These are phyloP conservation scores for Bombus pyrosoma DNA, from an alignment of 1,140 invertebrate species.

Conservation along the genomic window DNA sequence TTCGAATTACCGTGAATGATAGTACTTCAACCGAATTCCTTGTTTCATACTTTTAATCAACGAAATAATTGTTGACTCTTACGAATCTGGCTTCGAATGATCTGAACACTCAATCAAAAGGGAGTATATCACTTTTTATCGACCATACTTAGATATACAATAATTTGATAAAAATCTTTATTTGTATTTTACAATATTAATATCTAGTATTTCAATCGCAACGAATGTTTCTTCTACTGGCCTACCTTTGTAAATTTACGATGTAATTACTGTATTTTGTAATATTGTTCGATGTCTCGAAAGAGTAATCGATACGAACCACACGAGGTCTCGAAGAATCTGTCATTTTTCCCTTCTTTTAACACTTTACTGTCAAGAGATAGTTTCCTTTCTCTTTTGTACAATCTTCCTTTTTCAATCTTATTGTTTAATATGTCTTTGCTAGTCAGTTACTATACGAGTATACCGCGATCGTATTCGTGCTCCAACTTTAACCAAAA, in stretches of 20 bases:
- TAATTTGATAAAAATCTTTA: not conserved
- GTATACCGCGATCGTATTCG: not conserved
- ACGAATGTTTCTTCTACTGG: too few relatives aligned
- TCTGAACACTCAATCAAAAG: slow-evolving; percentile 5
- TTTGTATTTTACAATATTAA: not conserved
- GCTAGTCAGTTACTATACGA: not conserved
- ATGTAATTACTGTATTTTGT: slow-evolving; percentile 43
- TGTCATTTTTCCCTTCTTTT: slow-evolving; percentile 11
- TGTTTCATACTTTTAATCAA: not conserved
- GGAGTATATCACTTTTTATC: not conserved
- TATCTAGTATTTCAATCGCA: not conserved
- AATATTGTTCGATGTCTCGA: slow-evolving; percentile 43
- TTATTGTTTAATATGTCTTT: not conserved
- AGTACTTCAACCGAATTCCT: not conserved
- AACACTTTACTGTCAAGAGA: not conserved
- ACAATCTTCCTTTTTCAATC: not conserved
- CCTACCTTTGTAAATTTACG: not conserved
- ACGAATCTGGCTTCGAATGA: not conserved
- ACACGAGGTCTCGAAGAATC: slow-evolving; percentile 7
- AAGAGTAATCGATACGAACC: slow-evolving; percentile 26
- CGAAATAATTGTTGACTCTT: not conserved
- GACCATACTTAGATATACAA: not conserved
- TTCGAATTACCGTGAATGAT: not conserved
- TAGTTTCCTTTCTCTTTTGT: not conserved
- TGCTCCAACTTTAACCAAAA: not conserved